Evolutionary conservation across 2,113 vertebrate species (phyloP), one percentile per base, ranked within the genome.

Genomic region (Perca fluviatilis): DNA sequence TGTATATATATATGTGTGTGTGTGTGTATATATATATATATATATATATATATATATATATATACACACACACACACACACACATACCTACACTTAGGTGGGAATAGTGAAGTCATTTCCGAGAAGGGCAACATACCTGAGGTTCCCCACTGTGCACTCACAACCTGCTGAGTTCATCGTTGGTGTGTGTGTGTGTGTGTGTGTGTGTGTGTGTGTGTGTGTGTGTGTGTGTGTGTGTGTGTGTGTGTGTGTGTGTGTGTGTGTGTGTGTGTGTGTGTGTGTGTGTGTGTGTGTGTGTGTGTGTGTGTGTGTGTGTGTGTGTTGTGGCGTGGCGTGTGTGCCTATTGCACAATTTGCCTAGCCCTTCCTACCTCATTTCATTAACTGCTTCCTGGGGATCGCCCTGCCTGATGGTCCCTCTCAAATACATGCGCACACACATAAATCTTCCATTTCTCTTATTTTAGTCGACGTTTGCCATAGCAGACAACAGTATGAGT

Each of bases 341-440:
- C 10, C 11, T 74, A 10, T 33, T 36, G 21, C 61, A 50, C 50
- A 33, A 11, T 60, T 43, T 14, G 0, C 46, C 19, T 16, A 16
- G 64, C 21, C 51, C 54, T 57, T 57, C 33, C 61, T 15, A 65
- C 57, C 61, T 83, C 30, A 82, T 86, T 83, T 78, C 68, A 87
- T 85, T 51, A 87, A 65, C 51, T 69, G 58, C 40, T 64, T 68
- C 72, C 61, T 82, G 23, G 6, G 15, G 46, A 57, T 72, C 7
- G 13, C 36, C 47, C 11, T 78, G 64, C 50, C 60, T 56, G 25
- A 21, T 56, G 53, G 46, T 30, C 43, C 25, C 46, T 54, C 66
- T 15, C 49, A 36, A 27, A 50, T 1, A 72, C 56, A 65, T 36
- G 57, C 13, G 23, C 21, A 16, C 21, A 58, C 46, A 57, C 25